Percentiles rank a stretch among this genome's conserved stretches.
Evolutionary conservation across 30 jellyfish, hydroid and myxozoan genomes (phyloP).

Genomic region (Hydractinia echinata): DNA sequence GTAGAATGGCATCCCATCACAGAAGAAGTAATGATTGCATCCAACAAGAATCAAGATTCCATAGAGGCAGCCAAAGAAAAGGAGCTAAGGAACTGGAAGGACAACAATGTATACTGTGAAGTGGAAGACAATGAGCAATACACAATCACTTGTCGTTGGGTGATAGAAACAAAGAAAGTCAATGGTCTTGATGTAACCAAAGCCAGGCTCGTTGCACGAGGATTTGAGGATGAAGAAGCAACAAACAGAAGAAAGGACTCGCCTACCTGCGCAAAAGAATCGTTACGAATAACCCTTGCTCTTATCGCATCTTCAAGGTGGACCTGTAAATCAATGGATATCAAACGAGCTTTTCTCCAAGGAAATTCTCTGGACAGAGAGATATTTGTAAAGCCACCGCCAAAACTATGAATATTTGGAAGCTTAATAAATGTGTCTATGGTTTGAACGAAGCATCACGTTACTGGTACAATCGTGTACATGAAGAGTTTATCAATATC

Average conservation of each 20-base stretch:
- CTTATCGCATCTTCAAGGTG: constrained; percentile 17
- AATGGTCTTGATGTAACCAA: constrained; percentile 11
- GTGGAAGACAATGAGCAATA: constrained; percentile 21
- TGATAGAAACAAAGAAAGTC: constrained; percentile 20
- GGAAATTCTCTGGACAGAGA: constrained; percentile 45
- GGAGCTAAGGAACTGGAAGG: constrained; percentile 29
- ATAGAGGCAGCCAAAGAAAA: too few relatives aligned
- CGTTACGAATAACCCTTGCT: constrained; percentile 19
- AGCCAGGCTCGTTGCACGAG: constrained; percentile 38
- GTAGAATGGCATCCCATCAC: too few relatives aligned
- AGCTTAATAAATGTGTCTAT: constrained; percentile 25
- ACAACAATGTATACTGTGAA: constrained; percentile 32
- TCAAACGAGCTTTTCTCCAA: constrained; percentile 52
- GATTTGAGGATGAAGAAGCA: constrained; percentile 32
- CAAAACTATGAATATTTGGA: constrained; percentile 24
- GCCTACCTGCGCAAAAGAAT: constrained; percentile 48
- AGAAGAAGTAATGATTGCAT: too few relatives aligned
- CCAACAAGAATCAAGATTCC: too few relatives aligned
- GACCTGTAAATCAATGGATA: constrained; percentile 32
- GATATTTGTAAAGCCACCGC: constrained; percentile 48
- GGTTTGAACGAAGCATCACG: constrained; percentile 41
- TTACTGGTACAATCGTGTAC: constrained; percentile 16
- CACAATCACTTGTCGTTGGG: constrained; percentile 43
- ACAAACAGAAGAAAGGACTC: neutral
- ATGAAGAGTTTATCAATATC: constrained; percentile 16